Evolutionary conservation across 2,888 invertebrate genomes (phyloP).

Genomic region (Eristalis arbustorum): DNA sequence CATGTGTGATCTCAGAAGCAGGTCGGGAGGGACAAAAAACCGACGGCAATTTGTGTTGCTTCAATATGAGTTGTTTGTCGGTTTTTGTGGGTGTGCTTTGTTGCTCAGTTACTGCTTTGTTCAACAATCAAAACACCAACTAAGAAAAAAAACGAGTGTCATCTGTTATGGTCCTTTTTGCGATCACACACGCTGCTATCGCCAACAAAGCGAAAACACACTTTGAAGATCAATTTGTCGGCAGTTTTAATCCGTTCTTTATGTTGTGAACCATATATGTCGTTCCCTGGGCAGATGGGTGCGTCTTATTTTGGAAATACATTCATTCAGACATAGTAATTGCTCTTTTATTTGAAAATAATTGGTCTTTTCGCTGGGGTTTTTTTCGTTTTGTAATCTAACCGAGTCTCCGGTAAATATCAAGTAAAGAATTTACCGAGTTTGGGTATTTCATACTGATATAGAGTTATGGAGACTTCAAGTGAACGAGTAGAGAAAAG

Average conservation of each 20-base stretch:
- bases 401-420: too few relatives aligned
- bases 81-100: slow-evolving; percentile 28
- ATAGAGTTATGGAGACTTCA: too few relatives aligned
- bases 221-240: slow-evolving; percentile 55
- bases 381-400: not conserved
- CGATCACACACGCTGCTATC: slow-evolving; percentile 29
- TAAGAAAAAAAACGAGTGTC: slow-evolving; percentile 15
- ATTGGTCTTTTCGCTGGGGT: slow-evolving; percentile 29
- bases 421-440: too few relatives aligned
- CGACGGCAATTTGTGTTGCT: slow-evolving; percentile 2
- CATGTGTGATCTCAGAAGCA: not conserved
- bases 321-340: slow-evolving; percentile 13
- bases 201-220: not conserved
- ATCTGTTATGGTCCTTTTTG: slow-evolving; percentile 33
- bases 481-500: too few relatives aligned
- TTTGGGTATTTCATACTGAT: too few relatives aligned
- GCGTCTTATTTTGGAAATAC: slow-evolving; percentile 37
- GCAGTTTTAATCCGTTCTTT: slow-evolving; percentile 60
- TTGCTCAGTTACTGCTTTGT: slow-evolving; percentile 33
- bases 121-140: slow-evolving; percentile 33
- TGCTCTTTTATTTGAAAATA: slow-evolving; percentile 66
- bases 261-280: slow-evolving; percentile 9
- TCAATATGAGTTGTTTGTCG: too few relatives aligned
- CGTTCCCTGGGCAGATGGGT: slow-evolving; percentile 30
- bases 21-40: not conserved